Percentiles rank a stretch among this genome's conserved stretches.
phyloP scores from a whole-genome alignment of 2,888 invertebrate genomes.

The Cataglyphis livida region DNA sequence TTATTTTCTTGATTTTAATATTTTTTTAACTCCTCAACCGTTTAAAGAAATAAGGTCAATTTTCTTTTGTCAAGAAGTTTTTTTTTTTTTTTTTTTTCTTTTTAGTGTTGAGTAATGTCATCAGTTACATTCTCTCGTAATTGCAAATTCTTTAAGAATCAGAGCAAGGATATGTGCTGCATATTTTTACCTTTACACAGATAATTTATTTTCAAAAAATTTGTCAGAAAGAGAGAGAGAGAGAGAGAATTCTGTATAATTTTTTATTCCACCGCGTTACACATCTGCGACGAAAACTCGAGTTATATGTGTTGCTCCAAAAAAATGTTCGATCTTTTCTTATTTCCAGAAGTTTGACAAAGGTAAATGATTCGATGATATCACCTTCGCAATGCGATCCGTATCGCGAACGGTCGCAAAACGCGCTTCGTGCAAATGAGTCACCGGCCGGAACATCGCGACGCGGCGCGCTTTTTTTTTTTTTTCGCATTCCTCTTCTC shows the following conservation, averaged over 20 bases:
- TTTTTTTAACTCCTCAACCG: background rate
- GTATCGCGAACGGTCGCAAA: background rate
- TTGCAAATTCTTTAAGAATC: background rate
- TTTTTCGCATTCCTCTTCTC: slow-evolving; percentile 27
- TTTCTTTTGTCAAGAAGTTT: background rate
- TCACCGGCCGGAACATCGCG: slow-evolving; percentile 14
- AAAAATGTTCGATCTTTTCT: background rate
- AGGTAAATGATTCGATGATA: background rate
- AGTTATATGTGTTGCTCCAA: background rate
- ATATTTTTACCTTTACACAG: background rate
- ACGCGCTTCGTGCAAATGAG: slow-evolving; percentile 13
- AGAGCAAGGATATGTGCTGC: background rate
- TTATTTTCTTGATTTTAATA: background rate
- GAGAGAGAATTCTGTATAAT: background rate
- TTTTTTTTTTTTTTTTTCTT: background rate
- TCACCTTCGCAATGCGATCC: slow-evolving; percentile 12
- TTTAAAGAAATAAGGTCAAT: background rate
- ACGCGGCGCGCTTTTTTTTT: background rate
- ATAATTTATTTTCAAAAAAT: background rate
- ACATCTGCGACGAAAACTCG: background rate
- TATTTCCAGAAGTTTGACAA: background rate
- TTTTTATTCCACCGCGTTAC: background rate
- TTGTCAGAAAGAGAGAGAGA: background rate
- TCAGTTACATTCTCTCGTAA: background rate
- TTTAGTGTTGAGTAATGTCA: background rate